A percentile compares a stretch with the other conserved stretches of the same genome.
Evolutionary conservation across 2,113 vertebrate species (phyloP).

Genomic region (Pteropus alecto): DNA sequence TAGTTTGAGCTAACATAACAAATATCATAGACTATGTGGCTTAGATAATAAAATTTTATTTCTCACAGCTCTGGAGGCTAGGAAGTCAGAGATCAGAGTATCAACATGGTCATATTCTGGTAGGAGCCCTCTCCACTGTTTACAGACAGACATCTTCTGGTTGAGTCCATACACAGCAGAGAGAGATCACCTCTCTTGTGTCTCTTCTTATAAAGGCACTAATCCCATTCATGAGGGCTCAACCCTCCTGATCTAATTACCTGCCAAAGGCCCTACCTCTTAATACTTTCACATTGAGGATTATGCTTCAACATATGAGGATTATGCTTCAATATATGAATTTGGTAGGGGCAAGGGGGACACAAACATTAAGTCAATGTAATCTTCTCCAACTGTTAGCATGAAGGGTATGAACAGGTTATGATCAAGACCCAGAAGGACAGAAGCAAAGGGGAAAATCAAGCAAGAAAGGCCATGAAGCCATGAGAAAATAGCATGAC

Average conservation of each 20-base stretch:
- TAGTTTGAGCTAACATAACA: neutral
- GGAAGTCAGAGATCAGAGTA: neutral
- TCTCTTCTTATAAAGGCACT: neutral
- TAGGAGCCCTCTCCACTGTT: neutral
- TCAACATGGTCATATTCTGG: neutral
- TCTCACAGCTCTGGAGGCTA: neutral
- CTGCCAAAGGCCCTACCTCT: neutral
- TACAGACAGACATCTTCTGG: neutral
- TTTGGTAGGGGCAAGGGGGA: neutral
- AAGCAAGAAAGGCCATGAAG: neutral
- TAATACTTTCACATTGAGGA: neutral
- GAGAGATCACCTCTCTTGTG: neutral
- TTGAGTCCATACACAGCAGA: neutral
- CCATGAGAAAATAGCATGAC: neutral
- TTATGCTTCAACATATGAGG: neutral
- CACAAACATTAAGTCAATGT: neutral
- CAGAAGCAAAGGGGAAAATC: neutral
- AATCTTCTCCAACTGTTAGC: neutral
- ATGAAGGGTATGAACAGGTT: neutral
- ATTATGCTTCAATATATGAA: neutral
- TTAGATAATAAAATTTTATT: slow-evolving; percentile 7
- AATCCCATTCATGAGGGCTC: neutral
- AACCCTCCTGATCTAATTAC: neutral
- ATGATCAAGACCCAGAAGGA: neutral
- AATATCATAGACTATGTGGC: neutral